These are phyloP conservation scores for Ophraella communa DNA, from an alignment of 2,888 invertebrate genomes.

Conservation along the genomic window DNA sequence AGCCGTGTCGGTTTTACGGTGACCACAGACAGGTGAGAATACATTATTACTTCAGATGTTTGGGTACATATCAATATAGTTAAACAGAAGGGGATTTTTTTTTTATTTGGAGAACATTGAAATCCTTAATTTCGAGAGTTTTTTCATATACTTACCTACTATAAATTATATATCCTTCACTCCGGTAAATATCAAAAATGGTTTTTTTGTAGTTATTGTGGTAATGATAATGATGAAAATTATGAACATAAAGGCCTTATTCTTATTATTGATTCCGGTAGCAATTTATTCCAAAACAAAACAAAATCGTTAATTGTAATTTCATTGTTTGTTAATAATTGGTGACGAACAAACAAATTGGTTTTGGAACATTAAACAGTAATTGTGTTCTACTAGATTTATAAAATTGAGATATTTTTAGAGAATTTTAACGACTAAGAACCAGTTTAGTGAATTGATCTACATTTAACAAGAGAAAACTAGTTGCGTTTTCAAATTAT, in stretches of 20 bases:
- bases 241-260: slow-evolving; percentile 15
- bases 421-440: no score
- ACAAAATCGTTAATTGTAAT: neutral
- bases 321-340: slow-evolving; percentile 4
- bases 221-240: slow-evolving; percentile 8
- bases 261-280: slow-evolving; percentile 17
- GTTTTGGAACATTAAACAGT: slow-evolving; percentile 2
- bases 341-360: slow-evolving; percentile 2
- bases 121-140: no score
- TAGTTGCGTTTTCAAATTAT: no score
- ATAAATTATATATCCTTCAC: no score
- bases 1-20: slow-evolving; percentile 49
- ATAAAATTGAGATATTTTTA: neutral
- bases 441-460: no score
- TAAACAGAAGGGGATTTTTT: neutral
- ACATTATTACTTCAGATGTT: slow-evolving; percentile 47
- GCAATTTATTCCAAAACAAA: neutral
- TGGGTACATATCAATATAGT: slow-evolving; percentile 39
- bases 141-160: no score
- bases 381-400: neutral
- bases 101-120: no score
- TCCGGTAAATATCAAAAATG: no score
- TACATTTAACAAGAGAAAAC: no score
- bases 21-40: slow-evolving; percentile 52
- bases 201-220: no score